Evolutionary conservation across 2,888 invertebrate genomes (phyloP), one percentile per base, ranked within the genome.

Genomic region (Cephus rjabovi): DNA sequence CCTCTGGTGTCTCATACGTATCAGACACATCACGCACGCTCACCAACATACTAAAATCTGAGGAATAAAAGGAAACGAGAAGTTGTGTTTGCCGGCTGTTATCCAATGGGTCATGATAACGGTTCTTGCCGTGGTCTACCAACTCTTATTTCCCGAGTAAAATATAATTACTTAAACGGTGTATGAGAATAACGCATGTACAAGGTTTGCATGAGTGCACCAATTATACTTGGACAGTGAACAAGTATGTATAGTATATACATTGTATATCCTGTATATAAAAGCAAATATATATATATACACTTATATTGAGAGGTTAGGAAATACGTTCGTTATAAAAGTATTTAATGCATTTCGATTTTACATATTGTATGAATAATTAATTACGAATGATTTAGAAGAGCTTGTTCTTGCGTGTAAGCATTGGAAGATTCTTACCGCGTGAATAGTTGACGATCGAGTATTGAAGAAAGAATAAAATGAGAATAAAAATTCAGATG

Each of bases 1-100:
- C n/a, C 31, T 30, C 35, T 74, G 11, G 34, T 73, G 12, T 68
- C 73, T n/a, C 70, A 73, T 12, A 69, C 69, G 34, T 40, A 31
- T 35, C 76, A 40, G 30, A 34, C 76, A 23, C 76, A 76, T 70
- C 79, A 79, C 34, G 79, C 76, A 35, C 76, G 79, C 23, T 76
- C 79, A 35, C 79, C 79, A 33, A 79, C 79, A 15, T 79, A 74
- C 70, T 79, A 69, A 73, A 71, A 33, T 0, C 30, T 23, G 12
- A 11, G 23, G 30, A 34, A 30, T 71, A 56, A 56, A 56, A 56
- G 23, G 23, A 56, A 23, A 23, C 23, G 9, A 56, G 23, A 56
- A 56, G 2, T 56, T 15, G 23, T 56, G 23, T 23, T 56, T 2
- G 56, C 23, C 56, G 56, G 40, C 23, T 56, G 56, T 56, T 56